phyloP scores from a whole-genome alignment of 2,113 vertebrate species.

The Gasterosteus aculeatus region DNA sequence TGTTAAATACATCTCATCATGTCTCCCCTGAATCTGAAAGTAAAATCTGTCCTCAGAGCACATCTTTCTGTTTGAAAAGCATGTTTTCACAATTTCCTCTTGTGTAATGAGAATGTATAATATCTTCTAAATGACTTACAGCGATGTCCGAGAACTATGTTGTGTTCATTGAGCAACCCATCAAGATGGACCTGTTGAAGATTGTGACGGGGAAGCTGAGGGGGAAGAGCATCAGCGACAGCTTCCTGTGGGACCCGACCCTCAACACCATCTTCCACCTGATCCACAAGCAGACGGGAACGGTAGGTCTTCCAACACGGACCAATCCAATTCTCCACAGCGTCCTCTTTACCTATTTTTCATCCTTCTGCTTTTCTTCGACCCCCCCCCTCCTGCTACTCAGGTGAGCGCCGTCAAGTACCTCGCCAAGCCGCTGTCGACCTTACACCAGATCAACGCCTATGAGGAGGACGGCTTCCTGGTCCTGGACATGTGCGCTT shows the following conservation, averaged over 20 bases:
- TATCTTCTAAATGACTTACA: conserved; percentile 54
- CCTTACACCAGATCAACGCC: conserved; percentile 93
- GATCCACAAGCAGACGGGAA: conserved; percentile 86
- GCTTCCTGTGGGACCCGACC: conserved; percentile 87
- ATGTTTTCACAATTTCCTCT: not conserved
- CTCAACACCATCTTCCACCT: conserved; percentile 85
- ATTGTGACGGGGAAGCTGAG: conserved; percentile 82
- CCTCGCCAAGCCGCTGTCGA: conserved; percentile 78
- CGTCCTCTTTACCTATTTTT: not conserved
- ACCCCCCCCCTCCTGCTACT: not conserved
- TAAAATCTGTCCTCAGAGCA: not conserved
- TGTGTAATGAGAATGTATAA: not conserved
- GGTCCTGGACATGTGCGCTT: conserved; percentile 88
- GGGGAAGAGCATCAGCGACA: conserved; percentile 80
- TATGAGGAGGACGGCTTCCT: conserved; percentile 88
- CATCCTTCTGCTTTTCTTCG: too few relatives aligned
- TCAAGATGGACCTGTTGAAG: conserved; percentile 87
- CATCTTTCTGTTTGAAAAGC: not conserved
- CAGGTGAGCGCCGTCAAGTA: conserved; percentile 83
- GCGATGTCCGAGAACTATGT: conserved; percentile 92
- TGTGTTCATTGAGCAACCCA: conserved; percentile 90
- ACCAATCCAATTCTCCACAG: too few relatives aligned
- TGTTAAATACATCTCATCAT: not conserved
- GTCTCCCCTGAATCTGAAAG: too few relatives aligned
- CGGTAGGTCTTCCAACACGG: conserved; percentile 69